phyloP scores from a whole-genome alignment of 2,797 vertebrate genomes.

The Lerista edwardsae region DNA sequence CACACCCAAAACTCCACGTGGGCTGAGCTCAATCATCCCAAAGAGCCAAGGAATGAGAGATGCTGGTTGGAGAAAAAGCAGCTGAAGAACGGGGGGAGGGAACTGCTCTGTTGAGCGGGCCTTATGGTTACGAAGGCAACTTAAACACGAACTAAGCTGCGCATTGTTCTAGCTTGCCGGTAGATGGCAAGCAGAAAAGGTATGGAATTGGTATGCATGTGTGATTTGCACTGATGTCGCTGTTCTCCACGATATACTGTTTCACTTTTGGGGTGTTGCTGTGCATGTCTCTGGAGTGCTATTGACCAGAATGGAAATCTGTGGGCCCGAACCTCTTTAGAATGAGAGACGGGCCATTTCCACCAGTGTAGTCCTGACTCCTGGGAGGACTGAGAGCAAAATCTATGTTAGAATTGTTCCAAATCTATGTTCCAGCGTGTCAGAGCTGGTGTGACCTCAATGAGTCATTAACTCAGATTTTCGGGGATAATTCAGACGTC shows the following conservation, averaged over 20 bases:
- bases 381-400: background rate
- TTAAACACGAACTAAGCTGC: background rate
- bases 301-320: background rate
- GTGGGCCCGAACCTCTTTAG: background rate
- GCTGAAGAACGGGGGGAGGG: too few relatives aligned
- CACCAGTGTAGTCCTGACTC: background rate
- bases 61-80: too few relatives aligned
- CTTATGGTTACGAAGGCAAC: too few relatives aligned
- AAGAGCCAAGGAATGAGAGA: too few relatives aligned
- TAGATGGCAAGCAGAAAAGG: background rate
- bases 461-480: background rate
- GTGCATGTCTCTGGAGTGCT: background rate
- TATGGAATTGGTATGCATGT: background rate
- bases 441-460: background rate
- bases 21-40: too few relatives aligned
- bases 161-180: background rate
- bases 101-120: too few relatives aligned
- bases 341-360: conserved; percentile 35
- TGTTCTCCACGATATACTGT: background rate
- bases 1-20: too few relatives aligned
- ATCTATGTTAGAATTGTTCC: background rate
- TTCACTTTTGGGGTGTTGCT: background rate
- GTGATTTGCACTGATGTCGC: background rate
- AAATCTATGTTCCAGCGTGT: background rate
- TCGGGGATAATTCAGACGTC: background rate